These are phyloP conservation scores for Diploscapter pachys DNA, from an alignment of 1,140 invertebrate species.

Conservation along the genomic window DNA sequence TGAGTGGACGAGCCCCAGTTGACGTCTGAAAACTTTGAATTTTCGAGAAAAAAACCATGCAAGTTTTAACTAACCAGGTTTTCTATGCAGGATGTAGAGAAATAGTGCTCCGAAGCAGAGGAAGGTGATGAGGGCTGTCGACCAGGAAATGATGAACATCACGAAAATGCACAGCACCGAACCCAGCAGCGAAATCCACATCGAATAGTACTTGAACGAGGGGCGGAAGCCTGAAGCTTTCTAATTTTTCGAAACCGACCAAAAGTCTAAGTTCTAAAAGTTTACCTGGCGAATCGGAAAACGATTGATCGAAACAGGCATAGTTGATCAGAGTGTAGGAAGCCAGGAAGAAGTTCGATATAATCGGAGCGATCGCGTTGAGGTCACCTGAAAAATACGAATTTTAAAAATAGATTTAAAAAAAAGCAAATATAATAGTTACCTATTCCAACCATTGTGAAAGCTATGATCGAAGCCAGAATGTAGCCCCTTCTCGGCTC, in stretches of 20 bases:
- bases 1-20: conserved; percentile 97
- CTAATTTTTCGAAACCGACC: too few species aligned
- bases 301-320: conserved; percentile 84
- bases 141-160: conserved; percentile 92
- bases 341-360: conserved; percentile 95
- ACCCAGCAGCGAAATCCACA: conserved; percentile 84
- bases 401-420: not conserved
- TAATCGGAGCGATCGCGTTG: conserved; percentile 87
- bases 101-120: conserved; percentile 81
- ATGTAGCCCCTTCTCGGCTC: conserved; percentile 89
- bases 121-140: conserved; percentile 82
- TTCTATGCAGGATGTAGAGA: conserved; percentile 80
- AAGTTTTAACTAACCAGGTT: conserved; percentile 65
- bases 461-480: conserved; percentile 80
- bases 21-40: conserved; percentile 67
- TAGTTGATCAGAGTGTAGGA: conserved; percentile 95
- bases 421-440: conserved; percentile 20
- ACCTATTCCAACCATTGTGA: conserved; percentile 67
- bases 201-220: conserved; percentile 81
- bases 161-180: conserved; percentile 82
- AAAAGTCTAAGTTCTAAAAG: not conserved
- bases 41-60: not conserved
- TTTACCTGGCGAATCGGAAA: conserved; percentile 66
- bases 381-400: conserved; percentile 67
- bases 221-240: conserved; percentile 61